These are phyloP conservation scores for Limnephilus auricula DNA, from an alignment of 2,888 invertebrate species.

Conservation along the genomic window DNA sequence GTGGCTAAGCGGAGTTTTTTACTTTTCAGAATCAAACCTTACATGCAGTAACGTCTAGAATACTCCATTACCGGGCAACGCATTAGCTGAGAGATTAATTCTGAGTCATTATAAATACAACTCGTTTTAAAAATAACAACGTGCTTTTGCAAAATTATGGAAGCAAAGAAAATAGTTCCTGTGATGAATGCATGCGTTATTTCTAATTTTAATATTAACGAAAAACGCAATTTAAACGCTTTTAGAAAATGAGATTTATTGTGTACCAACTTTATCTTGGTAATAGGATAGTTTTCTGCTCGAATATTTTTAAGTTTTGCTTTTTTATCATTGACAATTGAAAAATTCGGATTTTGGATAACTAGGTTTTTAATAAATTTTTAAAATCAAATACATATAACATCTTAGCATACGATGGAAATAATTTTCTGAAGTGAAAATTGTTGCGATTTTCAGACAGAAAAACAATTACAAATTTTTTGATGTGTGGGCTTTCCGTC, in stretches of 20 bases:
- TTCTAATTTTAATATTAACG: neutral
- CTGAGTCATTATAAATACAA: conserved; percentile 4
- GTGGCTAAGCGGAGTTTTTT: neutral
- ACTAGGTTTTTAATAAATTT: too few species aligned
- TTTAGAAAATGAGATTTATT: neutral
- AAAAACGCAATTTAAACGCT: neutral
- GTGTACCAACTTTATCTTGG: neutral
- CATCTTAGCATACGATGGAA: too few species aligned
- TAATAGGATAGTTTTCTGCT: neutral
- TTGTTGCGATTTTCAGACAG: too few species aligned
- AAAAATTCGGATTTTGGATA: neutral
- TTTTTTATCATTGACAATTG: neutral
- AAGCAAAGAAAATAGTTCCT: neutral
- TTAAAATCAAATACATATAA: too few species aligned
- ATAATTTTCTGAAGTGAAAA: too few species aligned
- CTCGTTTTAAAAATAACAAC: conserved; percentile 3
- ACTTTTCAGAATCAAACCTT: neutral
- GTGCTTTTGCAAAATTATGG: neutral
- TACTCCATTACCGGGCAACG: conserved; percentile 1
- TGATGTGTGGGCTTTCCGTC: too few species aligned
- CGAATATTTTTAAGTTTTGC: neutral
- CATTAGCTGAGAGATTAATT: conserved; percentile 31
- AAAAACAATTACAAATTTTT: too few species aligned
- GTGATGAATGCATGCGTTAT: neutral
- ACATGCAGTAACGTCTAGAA: neutral